phyloP scores from a whole-genome alignment of 1,140 invertebrate species.

The Euura saliciscinereae region DNA sequence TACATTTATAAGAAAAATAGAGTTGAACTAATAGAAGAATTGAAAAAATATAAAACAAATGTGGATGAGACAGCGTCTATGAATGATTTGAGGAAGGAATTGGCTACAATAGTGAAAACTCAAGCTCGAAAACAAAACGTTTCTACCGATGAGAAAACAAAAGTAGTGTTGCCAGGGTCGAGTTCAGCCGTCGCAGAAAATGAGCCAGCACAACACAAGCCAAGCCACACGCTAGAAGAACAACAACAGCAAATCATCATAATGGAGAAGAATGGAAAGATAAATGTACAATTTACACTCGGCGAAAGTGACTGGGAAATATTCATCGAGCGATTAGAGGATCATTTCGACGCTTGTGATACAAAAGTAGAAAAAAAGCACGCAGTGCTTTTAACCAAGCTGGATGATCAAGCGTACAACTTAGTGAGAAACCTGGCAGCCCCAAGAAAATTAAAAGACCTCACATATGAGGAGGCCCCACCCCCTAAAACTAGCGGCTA shows the following conservation, averaged over 20 bases:
- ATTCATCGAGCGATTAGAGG: conserved; percentile 8
- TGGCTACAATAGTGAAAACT: neutral
- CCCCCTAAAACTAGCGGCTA: conserved; percentile 5
- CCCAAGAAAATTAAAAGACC: conserved; percentile 9
- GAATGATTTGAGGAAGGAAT: neutral
- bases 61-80: neutral
- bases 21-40: neutral
- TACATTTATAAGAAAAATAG: neutral
- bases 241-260: neutral
- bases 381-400: conserved; percentile 12
- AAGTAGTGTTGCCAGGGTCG: neutral
- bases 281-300: conserved; percentile 11
- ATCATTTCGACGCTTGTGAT: conserved; percentile 12
- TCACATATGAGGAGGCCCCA: conserved; percentile 10
- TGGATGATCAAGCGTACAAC: conserved; percentile 16
- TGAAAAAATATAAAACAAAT: conserved; percentile 2
- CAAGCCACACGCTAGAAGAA: neutral
- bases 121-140: too few relatives aligned
- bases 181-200: neutral
- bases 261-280: neutral
- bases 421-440: conserved; percentile 13
- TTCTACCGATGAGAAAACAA: too few relatives aligned
- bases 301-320: conserved; percentile 13
- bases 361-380: neutral
- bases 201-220: neutral